Evolutionary conservation across 2,888 invertebrate genomes (phyloP), one percentile per base, ranked within the genome.

Genomic region (Molorchus minor): DNA sequence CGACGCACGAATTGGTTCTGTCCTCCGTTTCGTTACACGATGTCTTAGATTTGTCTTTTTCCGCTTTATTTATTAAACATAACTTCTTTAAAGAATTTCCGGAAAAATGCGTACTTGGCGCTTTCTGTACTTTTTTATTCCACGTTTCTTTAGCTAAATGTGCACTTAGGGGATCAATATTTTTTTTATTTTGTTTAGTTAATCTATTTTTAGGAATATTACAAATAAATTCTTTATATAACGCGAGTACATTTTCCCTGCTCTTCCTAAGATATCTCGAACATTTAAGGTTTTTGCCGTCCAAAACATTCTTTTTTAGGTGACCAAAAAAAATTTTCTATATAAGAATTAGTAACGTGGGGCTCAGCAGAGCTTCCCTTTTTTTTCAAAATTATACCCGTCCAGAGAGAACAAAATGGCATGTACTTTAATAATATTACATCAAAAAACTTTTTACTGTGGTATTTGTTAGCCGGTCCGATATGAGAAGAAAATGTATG

Each of bases 121-220:
- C n/a, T 29, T 1, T 12, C 30, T 44, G 25, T 8, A 2, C 4
- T 33, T 45, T 44, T 58, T 46, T 58, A 2, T 45, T 46, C 51
- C 59, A 62, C 3, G 13, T 16, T 45, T 60, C 54, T 59, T 57
- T n/a, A n/a, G n/a, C n/a, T n/a, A n/a, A n/a, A n/a, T n/a, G n/a
- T n/a, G n/a, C n/a, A n/a, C n/a, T n/a, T n/a, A n/a, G n/a, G n/a
- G n/a, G n/a, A n/a, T n/a, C n/a, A n/a, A n/a, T n/a, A n/a, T n/a
- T n/a, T n/a, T n/a, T n/a, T n/a, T n/a, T n/a, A n/a, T n/a, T n/a
- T n/a, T n/a, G n/a, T n/a, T n/a, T n/a, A n/a, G n/a, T n/a, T n/a
- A n/a, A n/a, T n/a, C n/a, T n/a, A n/a, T n/a, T n/a, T n/a, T n/a
- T n/a, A n/a, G n/a, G n/a, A n/a, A n/a, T n/a, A n/a, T n/a, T n/a